These are phyloP conservation scores for Porites lutea DNA, from an alignment of 64 coral and sea anemone species.

Conservation along the genomic window DNA sequence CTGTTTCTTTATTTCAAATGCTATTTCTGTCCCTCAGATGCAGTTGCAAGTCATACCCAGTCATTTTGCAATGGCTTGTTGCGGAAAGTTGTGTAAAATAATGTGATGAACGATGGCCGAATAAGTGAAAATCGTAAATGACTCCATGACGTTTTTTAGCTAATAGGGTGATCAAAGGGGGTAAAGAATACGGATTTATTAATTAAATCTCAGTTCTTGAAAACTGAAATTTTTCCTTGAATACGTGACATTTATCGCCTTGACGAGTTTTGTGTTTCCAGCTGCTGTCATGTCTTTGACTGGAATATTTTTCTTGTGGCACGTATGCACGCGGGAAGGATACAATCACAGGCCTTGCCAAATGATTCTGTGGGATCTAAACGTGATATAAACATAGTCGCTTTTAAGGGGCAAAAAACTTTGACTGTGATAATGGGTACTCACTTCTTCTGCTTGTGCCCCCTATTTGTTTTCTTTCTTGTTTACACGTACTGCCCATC, in stretches of 20 bases:
- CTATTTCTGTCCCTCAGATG: no score
- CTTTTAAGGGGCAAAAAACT: slow-evolving; percentile 77
- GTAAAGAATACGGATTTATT: no score
- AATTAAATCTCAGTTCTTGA: no score
- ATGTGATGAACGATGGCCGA: no score
- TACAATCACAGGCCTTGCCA: slow-evolving; percentile 58
- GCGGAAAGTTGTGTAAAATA: no score
- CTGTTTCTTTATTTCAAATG: no score
- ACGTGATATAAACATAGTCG: slow-evolving; percentile 58
- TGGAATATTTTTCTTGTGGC: slow-evolving; percentile 77
- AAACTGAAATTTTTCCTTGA: not conserved
- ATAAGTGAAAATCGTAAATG: no score
- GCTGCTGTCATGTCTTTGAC: slow-evolving; percentile 66
- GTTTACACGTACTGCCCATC: slow-evolving; percentile 65
- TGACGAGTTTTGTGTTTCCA: slow-evolving; percentile 79
- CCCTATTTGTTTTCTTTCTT: slow-evolving; percentile 81
- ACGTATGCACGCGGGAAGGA: slow-evolving; percentile 62
- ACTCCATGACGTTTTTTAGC: no score
- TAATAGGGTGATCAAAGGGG: no score
- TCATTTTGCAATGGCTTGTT: no score
- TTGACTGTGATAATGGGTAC: slow-evolving; percentile 86
- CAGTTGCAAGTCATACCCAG: no score
- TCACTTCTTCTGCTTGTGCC: no score
- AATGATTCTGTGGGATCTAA: not conserved
- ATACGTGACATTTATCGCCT: slow-evolving; percentile 75